A percentile compares a stretch with the other conserved stretches of the same genome.
Conservation (phyloP, 2,797 vertebrate genomes). For the Arremon brunneinucha region DNA sequence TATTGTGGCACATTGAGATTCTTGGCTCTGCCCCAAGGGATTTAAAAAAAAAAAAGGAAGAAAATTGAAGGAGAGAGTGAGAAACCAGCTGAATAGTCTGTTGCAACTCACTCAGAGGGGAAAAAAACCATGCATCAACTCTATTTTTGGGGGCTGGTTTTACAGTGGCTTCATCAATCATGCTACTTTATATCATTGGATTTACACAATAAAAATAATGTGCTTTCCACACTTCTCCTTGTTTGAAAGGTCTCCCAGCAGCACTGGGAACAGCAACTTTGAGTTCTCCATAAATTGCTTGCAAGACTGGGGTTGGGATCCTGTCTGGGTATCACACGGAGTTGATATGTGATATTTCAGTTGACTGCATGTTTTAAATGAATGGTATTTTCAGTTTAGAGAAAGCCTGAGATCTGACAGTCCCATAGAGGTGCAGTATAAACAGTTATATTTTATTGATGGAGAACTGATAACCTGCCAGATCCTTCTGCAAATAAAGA, state of each 20-base stretch:
- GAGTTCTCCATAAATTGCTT: background rate
- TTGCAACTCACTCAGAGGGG: background rate
- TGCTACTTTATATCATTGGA: background rate
- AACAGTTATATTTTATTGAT: background rate
- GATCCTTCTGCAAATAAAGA: background rate
- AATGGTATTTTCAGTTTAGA: background rate
- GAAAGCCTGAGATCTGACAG: background rate
- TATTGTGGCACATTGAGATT: slow-evolving; percentile 49
- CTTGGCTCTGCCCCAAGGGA: slow-evolving; percentile 1
- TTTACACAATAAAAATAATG: background rate
- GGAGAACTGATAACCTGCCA: background rate
- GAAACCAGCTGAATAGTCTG: background rate
- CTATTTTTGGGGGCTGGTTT: background rate
- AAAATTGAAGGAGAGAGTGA: background rate
- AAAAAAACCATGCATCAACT: background rate
- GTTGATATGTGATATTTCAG: background rate
- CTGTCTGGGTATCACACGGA: background rate
- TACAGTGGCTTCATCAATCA: background rate
- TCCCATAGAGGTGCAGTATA: background rate
- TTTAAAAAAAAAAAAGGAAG: background rate
- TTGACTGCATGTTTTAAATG: background rate
- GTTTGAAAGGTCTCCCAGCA: background rate
- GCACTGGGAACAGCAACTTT: background rate
- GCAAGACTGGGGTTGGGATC: background rate
- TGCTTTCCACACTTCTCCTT: background rate